Conservation (phyloP, 1,140 invertebrate genomes). For the Brachionus angularis region DNA sequence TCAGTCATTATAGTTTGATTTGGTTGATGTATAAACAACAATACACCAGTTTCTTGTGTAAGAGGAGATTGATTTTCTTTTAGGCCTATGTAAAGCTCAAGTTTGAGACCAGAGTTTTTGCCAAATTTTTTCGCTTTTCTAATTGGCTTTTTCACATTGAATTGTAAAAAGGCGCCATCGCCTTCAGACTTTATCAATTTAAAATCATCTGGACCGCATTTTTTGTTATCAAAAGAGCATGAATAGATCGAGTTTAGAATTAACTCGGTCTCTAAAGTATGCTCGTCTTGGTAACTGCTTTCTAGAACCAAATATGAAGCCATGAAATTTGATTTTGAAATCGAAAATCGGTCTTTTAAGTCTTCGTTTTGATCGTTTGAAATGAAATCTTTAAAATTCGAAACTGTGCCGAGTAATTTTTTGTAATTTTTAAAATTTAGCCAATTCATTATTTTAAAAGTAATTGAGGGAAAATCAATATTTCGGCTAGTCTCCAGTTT, state of each 20-base stretch:
- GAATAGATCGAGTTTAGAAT: neutral
- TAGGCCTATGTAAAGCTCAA: neutral
- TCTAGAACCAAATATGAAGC: neutral
- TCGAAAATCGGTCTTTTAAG: conserved; percentile 5
- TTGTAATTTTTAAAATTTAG: neutral
- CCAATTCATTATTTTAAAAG: conserved; percentile 24
- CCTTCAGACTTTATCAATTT: conserved; percentile 8
- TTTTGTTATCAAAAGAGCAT: neutral
- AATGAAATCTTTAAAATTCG: conserved; percentile 9
- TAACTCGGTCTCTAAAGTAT: neutral
- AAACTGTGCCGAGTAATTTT: neutral
- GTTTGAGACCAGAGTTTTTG: conserved; percentile 2
- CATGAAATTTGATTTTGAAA: conserved; percentile 21
- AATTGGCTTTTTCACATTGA: neutral
- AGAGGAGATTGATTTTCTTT: neutral
- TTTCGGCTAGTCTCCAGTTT: neutral
- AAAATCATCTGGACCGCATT: neutral
- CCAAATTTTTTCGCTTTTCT: conserved; percentile 20
- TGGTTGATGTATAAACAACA: neutral
- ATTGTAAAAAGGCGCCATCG: conserved; percentile 5
- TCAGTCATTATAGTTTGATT: neutral
- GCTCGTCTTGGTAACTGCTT: neutral
- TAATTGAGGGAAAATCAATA: conserved; percentile 13
- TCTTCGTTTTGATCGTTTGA: neutral
- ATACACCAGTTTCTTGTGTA: neutral